Conservation (phyloP, 2,888 invertebrate genomes). For the Ophioninae sp. region DNA sequence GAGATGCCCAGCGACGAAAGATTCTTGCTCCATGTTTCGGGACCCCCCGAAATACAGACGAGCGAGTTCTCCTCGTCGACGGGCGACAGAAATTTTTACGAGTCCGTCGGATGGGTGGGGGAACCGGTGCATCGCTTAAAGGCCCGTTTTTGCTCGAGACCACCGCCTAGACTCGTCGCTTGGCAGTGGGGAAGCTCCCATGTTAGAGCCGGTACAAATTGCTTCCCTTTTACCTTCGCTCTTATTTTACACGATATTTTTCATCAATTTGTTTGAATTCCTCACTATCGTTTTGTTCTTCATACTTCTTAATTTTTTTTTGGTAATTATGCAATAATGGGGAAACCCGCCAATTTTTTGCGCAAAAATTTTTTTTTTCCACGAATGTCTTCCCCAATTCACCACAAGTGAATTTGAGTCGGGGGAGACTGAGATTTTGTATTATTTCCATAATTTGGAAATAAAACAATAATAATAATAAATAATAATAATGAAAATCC, state of each 20-base stretch:
- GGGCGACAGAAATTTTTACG: constrained; percentile 73
- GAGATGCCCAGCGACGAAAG: constrained; percentile 75
- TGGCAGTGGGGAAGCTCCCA: constrained; percentile 92
- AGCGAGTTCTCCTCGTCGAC: constrained; percentile 60
- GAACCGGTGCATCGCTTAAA: constrained; percentile 76
- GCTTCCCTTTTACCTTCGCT: not conserved
- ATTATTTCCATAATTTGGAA: too few relatives aligned
- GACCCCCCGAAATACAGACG: constrained; percentile 79
- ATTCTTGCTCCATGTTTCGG: constrained; percentile 77
- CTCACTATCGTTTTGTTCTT: not conserved
- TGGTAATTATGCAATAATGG: too few relatives aligned
- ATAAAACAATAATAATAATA: too few relatives aligned
- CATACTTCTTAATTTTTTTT: not conserved
- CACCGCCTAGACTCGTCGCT: constrained; percentile 89
- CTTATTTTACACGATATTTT: not conserved
- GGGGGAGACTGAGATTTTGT: too few relatives aligned
- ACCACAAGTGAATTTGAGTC: too few relatives aligned
- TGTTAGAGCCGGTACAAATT: constrained; percentile 75
- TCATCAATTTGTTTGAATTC: not conserved
- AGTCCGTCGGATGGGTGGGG: constrained; percentile 77
- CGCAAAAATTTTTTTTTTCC: too few relatives aligned
- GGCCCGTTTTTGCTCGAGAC: constrained; percentile 81
- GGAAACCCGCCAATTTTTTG: not conserved
- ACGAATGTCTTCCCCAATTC: too few relatives aligned
- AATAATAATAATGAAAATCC: too few relatives aligned